Conservation (phyloP, 2,888 invertebrate genomes). For the Orthonychiurus folsomi region DNA sequence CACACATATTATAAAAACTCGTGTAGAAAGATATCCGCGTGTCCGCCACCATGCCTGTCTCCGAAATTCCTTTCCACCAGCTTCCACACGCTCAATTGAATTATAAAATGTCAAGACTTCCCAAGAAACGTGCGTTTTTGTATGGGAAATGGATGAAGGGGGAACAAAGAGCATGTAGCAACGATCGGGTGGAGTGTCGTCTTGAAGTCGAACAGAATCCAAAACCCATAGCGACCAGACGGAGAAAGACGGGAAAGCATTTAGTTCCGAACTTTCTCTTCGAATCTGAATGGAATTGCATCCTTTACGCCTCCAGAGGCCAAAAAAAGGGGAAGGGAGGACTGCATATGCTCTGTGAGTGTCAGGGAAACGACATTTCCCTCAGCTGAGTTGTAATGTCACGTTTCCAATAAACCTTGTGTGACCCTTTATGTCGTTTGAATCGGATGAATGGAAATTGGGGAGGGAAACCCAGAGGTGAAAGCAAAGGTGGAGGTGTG, state of each 20-base stretch:
- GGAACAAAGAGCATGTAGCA: too few species aligned
- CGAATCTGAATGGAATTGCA: background rate
- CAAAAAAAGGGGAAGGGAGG: background rate
- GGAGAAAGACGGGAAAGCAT: background rate
- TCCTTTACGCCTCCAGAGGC: background rate
- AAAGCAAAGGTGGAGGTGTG: background rate
- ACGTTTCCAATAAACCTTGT: constrained; percentile 1
- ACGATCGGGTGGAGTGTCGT: too few species aligned
- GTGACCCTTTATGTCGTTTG: background rate
- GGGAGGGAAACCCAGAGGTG: background rate
- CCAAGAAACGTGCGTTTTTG: too few species aligned
- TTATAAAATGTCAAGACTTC: background rate
- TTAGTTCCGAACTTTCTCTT: background rate
- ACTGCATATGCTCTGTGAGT: too few species aligned
- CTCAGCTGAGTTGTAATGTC: background rate
- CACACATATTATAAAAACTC: too few species aligned
- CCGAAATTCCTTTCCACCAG: too few species aligned
- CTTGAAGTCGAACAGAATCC: too few species aligned
- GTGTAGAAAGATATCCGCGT: too few species aligned
- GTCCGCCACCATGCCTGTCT: too few species aligned
- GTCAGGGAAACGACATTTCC: too few species aligned
- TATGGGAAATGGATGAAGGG: background rate
- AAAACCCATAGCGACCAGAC: too few species aligned
- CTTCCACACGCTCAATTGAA: too few species aligned
- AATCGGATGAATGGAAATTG: background rate